phyloP scores from a whole-genome alignment of 1,140 invertebrate genomes.

The Galleria mellonella region DNA sequence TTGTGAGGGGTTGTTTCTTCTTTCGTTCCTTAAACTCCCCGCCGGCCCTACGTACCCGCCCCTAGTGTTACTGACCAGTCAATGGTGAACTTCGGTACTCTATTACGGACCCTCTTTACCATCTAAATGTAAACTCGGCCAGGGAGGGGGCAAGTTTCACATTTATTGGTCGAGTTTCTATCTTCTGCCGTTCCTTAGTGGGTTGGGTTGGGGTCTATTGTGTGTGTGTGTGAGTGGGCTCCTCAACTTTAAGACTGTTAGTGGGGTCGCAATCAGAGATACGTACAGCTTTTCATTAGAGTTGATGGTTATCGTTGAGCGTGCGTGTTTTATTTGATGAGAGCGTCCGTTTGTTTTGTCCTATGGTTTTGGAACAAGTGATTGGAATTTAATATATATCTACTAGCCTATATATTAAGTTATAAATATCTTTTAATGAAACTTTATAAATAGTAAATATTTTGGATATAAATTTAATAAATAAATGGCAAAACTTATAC shows the following conservation, averaged over 20 bases:
- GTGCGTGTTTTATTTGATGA: constrained; percentile 57
- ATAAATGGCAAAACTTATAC: too few species aligned
- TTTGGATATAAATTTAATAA: too few species aligned
- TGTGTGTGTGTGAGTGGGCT: constrained; percentile 44
- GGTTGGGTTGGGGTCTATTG: constrained; percentile 29
- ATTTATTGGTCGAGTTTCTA: constrained; percentile 41
- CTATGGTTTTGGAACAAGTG: constrained; percentile 6
- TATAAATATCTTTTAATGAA: too few species aligned
- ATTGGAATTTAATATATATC: neutral
- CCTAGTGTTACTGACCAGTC: too few species aligned
- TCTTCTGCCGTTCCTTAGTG: constrained; percentile 57
- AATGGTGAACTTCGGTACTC: constrained; percentile 21
- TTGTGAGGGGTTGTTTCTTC: constrained; percentile 50
- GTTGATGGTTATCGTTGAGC: constrained; percentile 56
- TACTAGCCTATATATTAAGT: neutral
- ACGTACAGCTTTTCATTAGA: constrained; percentile 63
- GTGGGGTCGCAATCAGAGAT: constrained; percentile 64
- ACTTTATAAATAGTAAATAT: too few species aligned
- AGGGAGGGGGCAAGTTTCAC: constrained; percentile 24
- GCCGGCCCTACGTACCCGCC: constrained; percentile 19
- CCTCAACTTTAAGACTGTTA: constrained; percentile 68
- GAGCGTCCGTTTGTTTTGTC: constrained; percentile 38
- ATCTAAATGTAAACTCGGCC: constrained; percentile 16
- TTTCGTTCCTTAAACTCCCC: constrained; percentile 54
- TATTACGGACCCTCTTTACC: constrained; percentile 21